A percentile compares a stretch with the other conserved stretches of the same genome.
Evolutionary conservation across 2,888 invertebrate species (phyloP).

Genomic region (Cheilosia vernalis): DNA sequence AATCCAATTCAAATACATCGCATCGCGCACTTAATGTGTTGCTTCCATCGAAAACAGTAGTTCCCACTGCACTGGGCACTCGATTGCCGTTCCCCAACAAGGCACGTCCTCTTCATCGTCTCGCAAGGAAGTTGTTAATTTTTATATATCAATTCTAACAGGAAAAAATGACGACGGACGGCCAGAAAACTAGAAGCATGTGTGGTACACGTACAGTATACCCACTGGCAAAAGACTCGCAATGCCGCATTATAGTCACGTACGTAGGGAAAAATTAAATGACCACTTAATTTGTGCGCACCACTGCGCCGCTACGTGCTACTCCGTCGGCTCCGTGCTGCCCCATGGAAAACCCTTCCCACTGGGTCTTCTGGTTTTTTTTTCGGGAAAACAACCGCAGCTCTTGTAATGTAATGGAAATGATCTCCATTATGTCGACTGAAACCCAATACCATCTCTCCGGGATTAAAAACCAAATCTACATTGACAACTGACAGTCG

Average conservation of each 20-base stretch:
- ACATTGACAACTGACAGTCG: constrained; percentile 41
- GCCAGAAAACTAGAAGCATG: constrained; percentile 4
- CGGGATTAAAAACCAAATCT: constrained; percentile 60
- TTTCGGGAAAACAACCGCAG: constrained; percentile 27
- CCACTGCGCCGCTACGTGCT: constrained; percentile 15
- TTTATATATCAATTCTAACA: constrained; percentile 64
- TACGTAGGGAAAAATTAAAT: constrained; percentile 62
- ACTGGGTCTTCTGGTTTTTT: not conserved
- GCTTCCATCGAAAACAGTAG: constrained; percentile 38
- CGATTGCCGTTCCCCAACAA: constrained; percentile 1
- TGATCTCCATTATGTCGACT: constrained; percentile 16
- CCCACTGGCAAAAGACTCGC: constrained; percentile 12
- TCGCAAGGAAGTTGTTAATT: constrained; percentile 71
- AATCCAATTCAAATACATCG: constrained; percentile 54
- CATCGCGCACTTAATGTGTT: constrained; percentile 41
- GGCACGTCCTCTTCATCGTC: constrained; percentile 63
- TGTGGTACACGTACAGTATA: not conserved
- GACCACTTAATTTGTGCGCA: constrained; percentile 67
- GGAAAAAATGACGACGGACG: constrained; percentile 1
- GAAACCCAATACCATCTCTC: constrained; percentile 58
- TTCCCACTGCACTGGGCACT: constrained; percentile 11
- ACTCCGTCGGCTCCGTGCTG: not conserved
- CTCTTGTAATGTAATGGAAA: constrained; percentile 32
- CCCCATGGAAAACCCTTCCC: too few relatives aligned
- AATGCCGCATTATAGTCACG: constrained; percentile 69